A percentile compares a stretch with the other conserved stretches of the same genome.
Evolutionary conservation across 1,140 invertebrate genomes (phyloP).

Genomic region (Scaptomyza pallida): DNA sequence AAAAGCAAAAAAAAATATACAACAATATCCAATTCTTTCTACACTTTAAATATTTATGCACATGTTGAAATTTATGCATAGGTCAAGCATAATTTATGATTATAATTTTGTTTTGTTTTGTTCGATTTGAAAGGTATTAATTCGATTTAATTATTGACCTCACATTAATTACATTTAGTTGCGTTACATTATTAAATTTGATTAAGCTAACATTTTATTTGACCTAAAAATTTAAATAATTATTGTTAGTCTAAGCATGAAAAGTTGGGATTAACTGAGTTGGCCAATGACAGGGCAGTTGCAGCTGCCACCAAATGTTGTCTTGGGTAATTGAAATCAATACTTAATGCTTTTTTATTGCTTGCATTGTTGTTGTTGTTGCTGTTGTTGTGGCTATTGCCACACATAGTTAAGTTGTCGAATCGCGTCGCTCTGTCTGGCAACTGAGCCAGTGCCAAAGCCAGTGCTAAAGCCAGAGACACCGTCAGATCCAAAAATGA

Average conservation of each 20-base stretch:
- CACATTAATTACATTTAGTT: background rate
- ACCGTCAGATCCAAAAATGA: conserved; percentile 1
- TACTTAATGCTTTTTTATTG: conserved; percentile 17
- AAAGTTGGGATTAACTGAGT: conserved; percentile 34
- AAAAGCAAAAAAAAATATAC: background rate
- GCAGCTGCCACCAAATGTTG: conserved; percentile 17
- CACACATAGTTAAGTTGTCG: conserved; percentile 67
- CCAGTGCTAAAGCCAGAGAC: conserved; percentile 1
- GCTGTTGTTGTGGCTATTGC: conserved; percentile 48
- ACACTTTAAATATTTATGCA: background rate
- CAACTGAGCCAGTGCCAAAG: conserved; percentile 40
- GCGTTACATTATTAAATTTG: background rate
- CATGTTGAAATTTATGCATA: background rate
- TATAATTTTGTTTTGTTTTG: background rate
- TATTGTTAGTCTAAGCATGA: too few relatives aligned
- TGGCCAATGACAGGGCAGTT: conserved; percentile 25
- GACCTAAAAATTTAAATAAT: too few relatives aligned
- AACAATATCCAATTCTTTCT: too few relatives aligned
- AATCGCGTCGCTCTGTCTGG: conserved; percentile 54
- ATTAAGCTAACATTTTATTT: too few relatives aligned
- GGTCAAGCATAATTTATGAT: background rate
- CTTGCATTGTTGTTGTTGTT: conserved; percentile 25
- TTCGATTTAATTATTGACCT: background rate
- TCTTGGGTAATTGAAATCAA: conserved; percentile 51
- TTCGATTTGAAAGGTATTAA: background rate